Percentiles rank a stretch among this genome's conserved stretches.
Evolutionary conservation across 2,797 vertebrate genomes (phyloP).

Genomic region (Takifugu rubripes): DNA sequence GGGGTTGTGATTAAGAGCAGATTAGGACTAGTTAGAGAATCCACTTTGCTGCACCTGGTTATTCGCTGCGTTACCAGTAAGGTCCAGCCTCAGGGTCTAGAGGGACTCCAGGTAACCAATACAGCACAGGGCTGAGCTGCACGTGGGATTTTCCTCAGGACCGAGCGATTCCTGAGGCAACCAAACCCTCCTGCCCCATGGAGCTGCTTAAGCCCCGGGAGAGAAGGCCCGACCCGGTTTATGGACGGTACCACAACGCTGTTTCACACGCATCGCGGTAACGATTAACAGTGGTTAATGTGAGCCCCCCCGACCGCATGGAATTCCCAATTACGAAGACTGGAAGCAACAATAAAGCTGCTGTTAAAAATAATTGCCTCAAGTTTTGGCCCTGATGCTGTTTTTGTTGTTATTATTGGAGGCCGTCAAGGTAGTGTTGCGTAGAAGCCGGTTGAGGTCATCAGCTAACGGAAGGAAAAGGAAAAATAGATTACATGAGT

Average conservation of each 20-base stretch:
- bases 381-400: slow-evolving; percentile 31
- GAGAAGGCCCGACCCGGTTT: slow-evolving; percentile 48
- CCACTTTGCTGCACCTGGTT: slow-evolving; percentile 34
- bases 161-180: slow-evolving; percentile 34
- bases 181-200: slow-evolving; percentile 44
- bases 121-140: slow-evolving; percentile 14
- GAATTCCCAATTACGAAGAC: slow-evolving; percentile 30
- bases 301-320: slow-evolving; percentile 28
- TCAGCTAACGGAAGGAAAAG: slow-evolving; percentile 9
- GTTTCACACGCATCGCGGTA: slow-evolving; percentile 54
- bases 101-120: slow-evolving; percentile 1
- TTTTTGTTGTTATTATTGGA: slow-evolving; percentile 52
- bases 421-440: slow-evolving; percentile 39
- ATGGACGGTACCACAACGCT: slow-evolving; percentile 45
- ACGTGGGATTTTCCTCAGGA: slow-evolving; percentile 36
- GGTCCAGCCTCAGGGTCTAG: slow-evolving; percentile 18
- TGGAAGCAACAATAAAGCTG: slow-evolving; percentile 38
- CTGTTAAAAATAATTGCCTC: slow-evolving; percentile 62
- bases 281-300: slow-evolving; percentile 52
- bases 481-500: slow-evolving; percentile 2
- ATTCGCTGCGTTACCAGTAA: slow-evolving; percentile 5
- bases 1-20: slow-evolving; percentile 30
- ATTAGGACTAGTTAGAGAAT: slow-evolving; percentile 26
- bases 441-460: slow-evolving; percentile 23
- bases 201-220: slow-evolving; percentile 48